These are phyloP conservation scores for Theonella swinhoei DNA, from an alignment of 37 sponge, comb jelly and placozoan species.

Conservation along the genomic window DNA sequence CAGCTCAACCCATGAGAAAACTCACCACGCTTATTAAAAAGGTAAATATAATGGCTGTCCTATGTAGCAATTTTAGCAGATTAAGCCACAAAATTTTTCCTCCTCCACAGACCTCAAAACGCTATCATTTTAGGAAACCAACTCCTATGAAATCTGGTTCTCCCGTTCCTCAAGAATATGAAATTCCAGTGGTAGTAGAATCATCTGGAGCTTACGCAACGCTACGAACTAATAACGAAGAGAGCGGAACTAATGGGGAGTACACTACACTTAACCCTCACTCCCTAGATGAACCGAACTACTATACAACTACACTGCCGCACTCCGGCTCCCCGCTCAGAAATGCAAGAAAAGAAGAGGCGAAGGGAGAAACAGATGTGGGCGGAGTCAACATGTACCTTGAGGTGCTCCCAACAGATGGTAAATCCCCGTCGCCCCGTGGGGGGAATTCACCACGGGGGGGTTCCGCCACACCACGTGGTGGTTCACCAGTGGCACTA, in stretches of 20 bases:
- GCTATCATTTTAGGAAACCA: too few species aligned
- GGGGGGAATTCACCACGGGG: not conserved
- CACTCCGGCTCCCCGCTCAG: not conserved
- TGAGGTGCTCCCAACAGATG: not conserved
- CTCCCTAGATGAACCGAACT: not conserved
- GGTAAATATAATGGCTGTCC: not conserved
- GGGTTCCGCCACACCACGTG: not conserved
- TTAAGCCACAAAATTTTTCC: not conserved
- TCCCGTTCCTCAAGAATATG: not conserved
- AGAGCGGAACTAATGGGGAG: too few species aligned
- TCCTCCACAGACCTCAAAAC: not conserved
- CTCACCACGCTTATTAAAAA: not conserved
- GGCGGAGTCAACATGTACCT: not conserved
- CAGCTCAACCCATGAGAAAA: not conserved
- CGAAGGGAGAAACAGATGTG: too few species aligned
- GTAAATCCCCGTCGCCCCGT: not conserved
- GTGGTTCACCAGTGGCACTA: not conserved
- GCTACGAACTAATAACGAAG: not conserved
- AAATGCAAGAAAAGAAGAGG: too few species aligned
- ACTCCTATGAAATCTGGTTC: not conserved
- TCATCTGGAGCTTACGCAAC: not conserved
- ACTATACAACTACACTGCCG: not conserved
- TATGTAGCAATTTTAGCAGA: not conserved
- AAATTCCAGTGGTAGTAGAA: not conserved
- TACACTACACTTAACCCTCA: not conserved